Evolutionary conservation across 2,888 invertebrate species (phyloP).

Genomic region (Drosophila mulleri): DNA sequence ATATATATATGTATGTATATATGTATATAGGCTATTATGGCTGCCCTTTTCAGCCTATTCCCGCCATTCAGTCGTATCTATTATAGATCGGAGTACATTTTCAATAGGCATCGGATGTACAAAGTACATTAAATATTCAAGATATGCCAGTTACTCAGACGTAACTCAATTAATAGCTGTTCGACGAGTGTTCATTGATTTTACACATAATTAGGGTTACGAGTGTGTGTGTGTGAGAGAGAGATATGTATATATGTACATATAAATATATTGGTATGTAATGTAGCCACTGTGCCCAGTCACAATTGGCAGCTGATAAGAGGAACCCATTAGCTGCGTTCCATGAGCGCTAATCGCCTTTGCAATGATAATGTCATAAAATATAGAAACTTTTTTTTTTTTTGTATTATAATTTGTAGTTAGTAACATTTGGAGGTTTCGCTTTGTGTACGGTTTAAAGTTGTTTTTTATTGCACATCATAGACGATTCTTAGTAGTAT

Average conservation of each 20-base stretch:
- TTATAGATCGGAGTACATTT: background rate
- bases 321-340: conserved; percentile 23
- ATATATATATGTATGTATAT: background rate
- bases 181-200: conserved; percentile 3
- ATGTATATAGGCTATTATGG: background rate
- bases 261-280: conserved; percentile 8
- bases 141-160: conserved; percentile 7
- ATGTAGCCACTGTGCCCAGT: conserved; percentile 15
- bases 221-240: background rate
- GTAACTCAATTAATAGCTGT: conserved; percentile 4
- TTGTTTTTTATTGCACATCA: conserved; percentile 13
- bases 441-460: conserved; percentile 1
- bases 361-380: conserved; percentile 56
- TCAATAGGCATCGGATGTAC: background rate
- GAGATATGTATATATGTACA: background rate
- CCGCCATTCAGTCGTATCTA: background rate
- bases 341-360: conserved; percentile 55
- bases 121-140: conserved; percentile 6
- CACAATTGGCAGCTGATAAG: conserved; percentile 48
- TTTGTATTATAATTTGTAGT: conserved; percentile 4
- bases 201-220: conserved; percentile 2
- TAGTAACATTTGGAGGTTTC: background rate
- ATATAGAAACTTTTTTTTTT: conserved; percentile 1
- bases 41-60: conserved; percentile 6
- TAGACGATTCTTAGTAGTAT: conserved; percentile 27